These are phyloP conservation scores for Ageneiosus marmoratus DNA, from an alignment of 2,113 vertebrate genomes.

Conservation along the genomic window DNA sequence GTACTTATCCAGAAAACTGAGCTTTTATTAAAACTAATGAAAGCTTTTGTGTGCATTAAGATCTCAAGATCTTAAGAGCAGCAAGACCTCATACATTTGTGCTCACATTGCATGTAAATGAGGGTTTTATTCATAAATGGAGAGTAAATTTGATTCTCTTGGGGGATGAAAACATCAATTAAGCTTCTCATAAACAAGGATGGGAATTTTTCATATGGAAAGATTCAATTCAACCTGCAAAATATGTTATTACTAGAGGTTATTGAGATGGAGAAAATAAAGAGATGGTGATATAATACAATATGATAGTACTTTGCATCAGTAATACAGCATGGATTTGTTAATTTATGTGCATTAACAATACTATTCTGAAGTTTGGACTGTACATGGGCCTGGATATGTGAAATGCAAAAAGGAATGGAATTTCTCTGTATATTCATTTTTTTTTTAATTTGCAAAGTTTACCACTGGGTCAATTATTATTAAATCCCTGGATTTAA, in stretches of 20 bases:
- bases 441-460: too few species aligned
- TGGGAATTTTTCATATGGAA: not conserved
- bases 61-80: too few species aligned
- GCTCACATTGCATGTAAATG: not conserved
- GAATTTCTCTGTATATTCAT: too few species aligned
- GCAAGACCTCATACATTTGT: not conserved
- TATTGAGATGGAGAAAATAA: not conserved
- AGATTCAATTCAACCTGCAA: not conserved
- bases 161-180: not conserved
- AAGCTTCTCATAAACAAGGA: not conserved
- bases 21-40: not conserved
- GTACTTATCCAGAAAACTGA: not conserved
- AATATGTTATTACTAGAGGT: not conserved
- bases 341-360: too few species aligned
- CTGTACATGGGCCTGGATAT: too few species aligned
- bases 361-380: too few species aligned
- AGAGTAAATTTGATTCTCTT: not conserved
- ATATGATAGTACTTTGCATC: not conserved
- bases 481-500: too few species aligned
- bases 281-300: not conserved
- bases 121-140: not conserved
- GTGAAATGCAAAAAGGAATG: too few species aligned
- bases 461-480: too few species aligned
- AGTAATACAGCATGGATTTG: not conserved
- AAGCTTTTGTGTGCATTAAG: not conserved